Evolutionary conservation across 2,797 vertebrate species (phyloP).

Genomic region (Sorex maritimensis): DNA sequence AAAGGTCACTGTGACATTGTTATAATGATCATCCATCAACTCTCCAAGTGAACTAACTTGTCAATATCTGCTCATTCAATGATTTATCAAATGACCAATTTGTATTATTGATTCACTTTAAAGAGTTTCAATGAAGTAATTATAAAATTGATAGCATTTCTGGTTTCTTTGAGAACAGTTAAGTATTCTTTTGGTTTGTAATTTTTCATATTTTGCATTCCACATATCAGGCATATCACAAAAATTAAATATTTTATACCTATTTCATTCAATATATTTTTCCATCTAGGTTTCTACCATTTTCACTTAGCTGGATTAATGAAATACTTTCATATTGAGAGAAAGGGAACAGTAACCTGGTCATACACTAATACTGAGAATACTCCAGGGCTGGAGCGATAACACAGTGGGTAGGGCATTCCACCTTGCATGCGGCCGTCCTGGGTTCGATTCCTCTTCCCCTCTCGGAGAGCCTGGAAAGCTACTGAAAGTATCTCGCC

Average conservation of each 20-base stretch:
- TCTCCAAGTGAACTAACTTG: neutral
- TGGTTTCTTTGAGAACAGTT: neutral
- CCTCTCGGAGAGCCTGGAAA: no score
- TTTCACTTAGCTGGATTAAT: constrained; percentile 16
- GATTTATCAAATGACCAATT: constrained; percentile 4
- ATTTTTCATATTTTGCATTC: constrained; percentile 11
- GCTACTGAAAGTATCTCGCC: no score
- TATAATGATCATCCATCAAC: neutral
- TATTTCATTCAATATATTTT: neutral
- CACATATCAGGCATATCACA: neutral
- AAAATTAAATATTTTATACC: constrained; percentile 43
- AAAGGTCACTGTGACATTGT: neutral
- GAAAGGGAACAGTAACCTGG: neutral
- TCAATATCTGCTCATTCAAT: neutral
- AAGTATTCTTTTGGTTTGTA: neutral
- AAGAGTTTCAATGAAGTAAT: constrained; percentile 8
- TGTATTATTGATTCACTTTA: neutral
- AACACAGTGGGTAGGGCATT: no score
- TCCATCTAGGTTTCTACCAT: neutral
- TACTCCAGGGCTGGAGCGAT: no score
- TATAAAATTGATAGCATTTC: neutral
- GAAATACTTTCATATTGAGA: constrained; percentile 21
- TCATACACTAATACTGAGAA: neutral
- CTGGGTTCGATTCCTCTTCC: no score
- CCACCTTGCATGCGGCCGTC: no score